Percentiles rank a stretch among this genome's conserved stretches.
Conservation (phyloP, 2,113 vertebrate genomes). For the Ancistrus triradiatus region DNA sequence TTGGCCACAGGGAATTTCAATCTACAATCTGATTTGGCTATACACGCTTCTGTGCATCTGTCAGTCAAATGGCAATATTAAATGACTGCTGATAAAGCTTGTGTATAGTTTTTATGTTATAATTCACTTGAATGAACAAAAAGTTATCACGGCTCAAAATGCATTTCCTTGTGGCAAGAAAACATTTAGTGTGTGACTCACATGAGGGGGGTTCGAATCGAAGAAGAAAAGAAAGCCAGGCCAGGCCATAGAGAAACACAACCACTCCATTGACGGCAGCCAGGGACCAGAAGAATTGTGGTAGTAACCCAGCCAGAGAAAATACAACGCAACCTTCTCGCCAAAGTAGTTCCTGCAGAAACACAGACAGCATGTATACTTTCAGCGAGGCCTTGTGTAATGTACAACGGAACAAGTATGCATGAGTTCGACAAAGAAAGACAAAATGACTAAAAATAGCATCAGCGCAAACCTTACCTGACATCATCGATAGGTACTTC, state of each 20-base stretch:
- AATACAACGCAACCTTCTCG: conserved; percentile 89
- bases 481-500: conserved; percentile 66
- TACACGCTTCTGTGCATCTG: too few species aligned
- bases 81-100: too few species aligned
- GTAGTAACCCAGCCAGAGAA: conserved; percentile 92
- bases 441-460: too few species aligned
- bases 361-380: not conserved
- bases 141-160: too few species aligned
- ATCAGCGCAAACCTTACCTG: conserved; percentile 66
- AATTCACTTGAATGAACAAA: too few species aligned
- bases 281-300: conserved; percentile 76
- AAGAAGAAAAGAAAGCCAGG: too few species aligned
- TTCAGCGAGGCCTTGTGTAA: not conserved
- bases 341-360: conserved; percentile 82
- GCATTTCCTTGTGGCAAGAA: too few species aligned
- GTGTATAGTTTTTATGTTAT: too few species aligned
- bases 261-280: conserved; percentile 69
- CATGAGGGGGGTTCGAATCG: conserved; percentile 80
- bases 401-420: not conserved
- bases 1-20: too few species aligned
- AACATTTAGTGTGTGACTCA: conserved; percentile 58
- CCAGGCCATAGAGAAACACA: conserved; percentile 75
- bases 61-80: too few species aligned
- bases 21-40: too few species aligned
- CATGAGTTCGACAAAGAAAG: not conserved